A percentile compares a stretch with the other conserved stretches of the same genome.
Evolutionary conservation across 2,797 vertebrate genomes (phyloP).

Genomic region (Pseudotriccus pelzelni): DNA sequence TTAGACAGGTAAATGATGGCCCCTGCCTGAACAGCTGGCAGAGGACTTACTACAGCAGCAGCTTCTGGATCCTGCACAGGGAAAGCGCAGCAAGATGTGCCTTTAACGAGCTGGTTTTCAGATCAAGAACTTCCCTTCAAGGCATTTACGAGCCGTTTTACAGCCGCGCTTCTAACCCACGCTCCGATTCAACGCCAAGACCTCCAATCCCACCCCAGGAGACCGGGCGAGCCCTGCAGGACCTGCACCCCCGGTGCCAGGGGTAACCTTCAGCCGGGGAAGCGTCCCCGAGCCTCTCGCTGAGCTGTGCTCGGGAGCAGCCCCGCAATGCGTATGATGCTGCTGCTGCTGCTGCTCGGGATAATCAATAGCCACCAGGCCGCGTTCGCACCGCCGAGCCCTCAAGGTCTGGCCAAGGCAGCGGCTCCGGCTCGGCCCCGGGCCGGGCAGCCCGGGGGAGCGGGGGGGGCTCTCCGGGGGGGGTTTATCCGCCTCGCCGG

Average conservation of each 20-base stretch:
- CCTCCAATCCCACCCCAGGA: neutral
- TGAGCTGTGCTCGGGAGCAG: neutral
- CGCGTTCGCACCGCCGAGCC: neutral
- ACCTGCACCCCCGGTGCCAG: neutral
- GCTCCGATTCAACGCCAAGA: neutral
- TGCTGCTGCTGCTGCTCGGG: constrained; percentile 6
- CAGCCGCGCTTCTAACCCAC: neutral
- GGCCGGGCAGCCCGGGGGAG: neutral
- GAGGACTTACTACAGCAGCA: neutral
- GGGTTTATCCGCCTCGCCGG: neutral
- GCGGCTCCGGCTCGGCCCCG: neutral
- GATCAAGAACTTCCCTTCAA: neutral
- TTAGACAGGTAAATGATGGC: neutral
- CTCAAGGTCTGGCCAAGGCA: neutral
- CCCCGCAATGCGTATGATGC: constrained; percentile 78
- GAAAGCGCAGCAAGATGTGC: neutral
- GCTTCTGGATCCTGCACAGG: neutral
- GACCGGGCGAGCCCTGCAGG: neutral
- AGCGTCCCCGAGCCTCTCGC: neutral
- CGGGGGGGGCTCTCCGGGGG: too few relatives aligned
- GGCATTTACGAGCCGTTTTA: neutral
- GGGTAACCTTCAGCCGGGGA: constrained; percentile 51
- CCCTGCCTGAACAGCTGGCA: neutral
- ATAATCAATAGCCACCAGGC: constrained; percentile 46
- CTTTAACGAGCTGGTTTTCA: neutral